Evolutionary conservation across 1,140 invertebrate genomes (phyloP).

Genomic region (Brevipalpus yothersi): DNA sequence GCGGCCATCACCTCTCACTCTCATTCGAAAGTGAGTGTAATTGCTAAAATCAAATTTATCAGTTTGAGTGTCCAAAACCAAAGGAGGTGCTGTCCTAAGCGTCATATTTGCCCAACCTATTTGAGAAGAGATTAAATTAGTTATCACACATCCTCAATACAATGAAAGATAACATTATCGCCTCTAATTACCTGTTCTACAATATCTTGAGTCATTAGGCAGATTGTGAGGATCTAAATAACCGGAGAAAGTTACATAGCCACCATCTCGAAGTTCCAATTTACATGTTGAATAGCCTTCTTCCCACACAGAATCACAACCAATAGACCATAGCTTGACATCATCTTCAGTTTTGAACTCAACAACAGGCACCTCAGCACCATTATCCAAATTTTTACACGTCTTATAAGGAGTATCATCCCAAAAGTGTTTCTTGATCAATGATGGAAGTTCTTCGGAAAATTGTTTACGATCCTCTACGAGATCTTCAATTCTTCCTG

Average conservation of each 20-base stretch:
- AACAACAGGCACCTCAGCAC: not conserved
- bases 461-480: too few relatives aligned
- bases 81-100: not conserved
- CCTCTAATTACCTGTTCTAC: not conserved
- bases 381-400: not conserved
- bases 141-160: not conserved
- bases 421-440: too few relatives aligned
- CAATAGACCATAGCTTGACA: conserved; percentile 3
- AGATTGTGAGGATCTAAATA: conserved; percentile 31
- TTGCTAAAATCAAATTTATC: conserved; percentile 2
- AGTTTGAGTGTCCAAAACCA: not conserved
- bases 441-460: too few relatives aligned
- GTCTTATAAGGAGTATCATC: too few relatives aligned
- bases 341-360: not conserved
- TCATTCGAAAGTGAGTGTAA: conserved; percentile 60
- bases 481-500: too few relatives aligned
- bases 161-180: not conserved
- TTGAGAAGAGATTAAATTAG: not conserved
- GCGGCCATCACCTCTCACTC: conserved; percentile 69
- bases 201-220: conserved; percentile 34
- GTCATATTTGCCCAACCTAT: not conserved
- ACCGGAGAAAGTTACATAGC: conserved; percentile 38
- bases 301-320: conserved; percentile 4
- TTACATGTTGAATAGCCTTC: conserved; percentile 7
- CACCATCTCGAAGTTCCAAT: not conserved